phyloP scores from a whole-genome alignment of 2,113 vertebrate species.

The Heterochromis multidens region DNA sequence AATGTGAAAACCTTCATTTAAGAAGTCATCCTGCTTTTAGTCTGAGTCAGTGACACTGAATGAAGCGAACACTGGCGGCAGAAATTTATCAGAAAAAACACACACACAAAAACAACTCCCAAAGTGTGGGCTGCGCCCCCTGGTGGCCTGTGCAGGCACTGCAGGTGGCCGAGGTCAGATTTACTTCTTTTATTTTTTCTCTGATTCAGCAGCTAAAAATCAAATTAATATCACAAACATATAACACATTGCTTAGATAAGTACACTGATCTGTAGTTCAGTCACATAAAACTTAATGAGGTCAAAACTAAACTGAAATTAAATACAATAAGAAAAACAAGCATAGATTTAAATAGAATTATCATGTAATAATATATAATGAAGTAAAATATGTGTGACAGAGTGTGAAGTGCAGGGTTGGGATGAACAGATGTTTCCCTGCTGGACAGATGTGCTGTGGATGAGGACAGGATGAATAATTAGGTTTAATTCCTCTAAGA shows the following conservation, averaged over 20 bases:
- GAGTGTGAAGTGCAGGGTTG: neutral
- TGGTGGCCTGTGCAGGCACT: neutral
- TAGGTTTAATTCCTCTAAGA: too few relatives aligned
- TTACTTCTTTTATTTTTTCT: neutral
- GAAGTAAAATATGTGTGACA: neutral
- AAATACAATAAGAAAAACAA: rapidly evolving
- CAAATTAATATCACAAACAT: rapidly evolving
- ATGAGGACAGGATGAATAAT: too few relatives aligned
- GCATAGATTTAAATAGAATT: neutral
- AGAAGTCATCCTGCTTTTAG: too few relatives aligned
- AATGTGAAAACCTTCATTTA: too few relatives aligned
- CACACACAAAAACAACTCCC: too few relatives aligned
- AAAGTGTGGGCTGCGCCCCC: neutral
- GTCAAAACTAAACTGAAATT: neutral
- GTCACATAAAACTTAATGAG: neutral
- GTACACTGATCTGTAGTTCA: neutral
- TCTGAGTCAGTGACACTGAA: too few relatives aligned
- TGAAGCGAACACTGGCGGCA: neutral
- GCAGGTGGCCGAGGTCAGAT: neutral
- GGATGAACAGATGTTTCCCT: too few relatives aligned
- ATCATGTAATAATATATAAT: neutral
- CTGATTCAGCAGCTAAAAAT: neutral
- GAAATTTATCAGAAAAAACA: rapidly evolving
- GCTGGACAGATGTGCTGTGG: too few relatives aligned
- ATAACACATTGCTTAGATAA: neutral